phyloP scores from a whole-genome alignment of 2,888 invertebrate genomes.

The Entomobrya multifasciata region DNA sequence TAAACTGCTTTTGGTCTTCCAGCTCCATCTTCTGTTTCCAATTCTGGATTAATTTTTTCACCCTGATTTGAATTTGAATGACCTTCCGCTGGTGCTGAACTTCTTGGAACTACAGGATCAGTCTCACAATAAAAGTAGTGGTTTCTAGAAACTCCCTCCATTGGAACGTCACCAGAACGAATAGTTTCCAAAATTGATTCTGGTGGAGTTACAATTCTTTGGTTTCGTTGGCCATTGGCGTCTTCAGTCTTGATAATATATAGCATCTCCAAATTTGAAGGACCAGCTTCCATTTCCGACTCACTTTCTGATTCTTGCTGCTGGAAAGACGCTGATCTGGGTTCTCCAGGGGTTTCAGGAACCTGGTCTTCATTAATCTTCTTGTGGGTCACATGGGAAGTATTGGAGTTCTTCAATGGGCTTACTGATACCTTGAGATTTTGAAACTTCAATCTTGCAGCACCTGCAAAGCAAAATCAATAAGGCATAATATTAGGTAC shows the following conservation, averaged over 20 bases:
- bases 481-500: not conserved
- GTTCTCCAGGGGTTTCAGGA: too few relatives aligned
- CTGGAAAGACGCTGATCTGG: not conserved
- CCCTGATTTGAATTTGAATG: not conserved
- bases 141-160: not conserved
- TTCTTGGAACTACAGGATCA: not conserved
- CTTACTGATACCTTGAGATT: too few relatives aligned
- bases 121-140: conserved; percentile 1
- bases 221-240: not conserved
- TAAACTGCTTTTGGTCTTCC: not conserved
- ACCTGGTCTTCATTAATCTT: too few relatives aligned
- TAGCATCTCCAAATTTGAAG: not conserved
- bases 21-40: not conserved
- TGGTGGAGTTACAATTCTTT: not conserved
- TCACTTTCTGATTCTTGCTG: not conserved
- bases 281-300: not conserved
- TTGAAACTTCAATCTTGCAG: not conserved
- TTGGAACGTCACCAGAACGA: not conserved
- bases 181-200: conserved; percentile 13
- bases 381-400: too few relatives aligned
- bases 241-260: conserved; percentile 5
- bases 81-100: too few relatives aligned
- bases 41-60: not conserved
- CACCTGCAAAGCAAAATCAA: not conserved
- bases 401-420: too few relatives aligned